Base-by-base conservation (phyloP, 2,113 vertebrate genomes). In the Isurus oxyrinchus region DNA sequence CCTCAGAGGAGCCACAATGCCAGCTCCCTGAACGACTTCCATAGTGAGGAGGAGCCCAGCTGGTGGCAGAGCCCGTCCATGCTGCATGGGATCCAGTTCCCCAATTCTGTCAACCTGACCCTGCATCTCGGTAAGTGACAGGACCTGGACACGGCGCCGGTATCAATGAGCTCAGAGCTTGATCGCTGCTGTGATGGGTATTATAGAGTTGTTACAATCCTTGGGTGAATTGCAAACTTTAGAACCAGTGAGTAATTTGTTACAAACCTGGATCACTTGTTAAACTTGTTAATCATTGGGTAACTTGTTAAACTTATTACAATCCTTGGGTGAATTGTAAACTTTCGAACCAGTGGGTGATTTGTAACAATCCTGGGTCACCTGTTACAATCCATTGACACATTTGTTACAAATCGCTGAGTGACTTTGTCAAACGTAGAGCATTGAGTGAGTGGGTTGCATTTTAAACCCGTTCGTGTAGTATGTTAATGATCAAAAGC, bases 31-130 rank as follows among this genome's bases (percentile, higher is more conserved):
- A 99, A 98, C 0, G 99, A 99, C 97, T 99, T 99, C 98, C 98
- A 99, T 97, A 98, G 97, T 96, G 98, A 98, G 16, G 99, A 99
- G 94, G 99, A 99, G 96, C 98, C 98, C 96, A 99, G 98, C n/a
- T 99, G 99, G 99, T 99, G 99, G 99, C 99, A 99, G 97, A 99
- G 99, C 97, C 99, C 99, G 97, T 99, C 99, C 97, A 99, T 99
- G 99, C 98, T 98, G 96, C 98, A 98, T 0, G 98, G 98, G 2
- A 97, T 99, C 96, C 99, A 99, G 98, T 96, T 99, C 97, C 99
- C 99, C 87, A 98, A 97, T 97, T 99, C 98, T 0, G 98, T 99
- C 97, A 99, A 98, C 98, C 97, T 99, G 97, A 99, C 98, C 14
- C 98, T 99, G 25, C 98, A 97, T 96, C 97, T 99, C 96, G 99